Conservation (phyloP, 2,797 vertebrate species). For the Chaenodraco wilsoni region DNA sequence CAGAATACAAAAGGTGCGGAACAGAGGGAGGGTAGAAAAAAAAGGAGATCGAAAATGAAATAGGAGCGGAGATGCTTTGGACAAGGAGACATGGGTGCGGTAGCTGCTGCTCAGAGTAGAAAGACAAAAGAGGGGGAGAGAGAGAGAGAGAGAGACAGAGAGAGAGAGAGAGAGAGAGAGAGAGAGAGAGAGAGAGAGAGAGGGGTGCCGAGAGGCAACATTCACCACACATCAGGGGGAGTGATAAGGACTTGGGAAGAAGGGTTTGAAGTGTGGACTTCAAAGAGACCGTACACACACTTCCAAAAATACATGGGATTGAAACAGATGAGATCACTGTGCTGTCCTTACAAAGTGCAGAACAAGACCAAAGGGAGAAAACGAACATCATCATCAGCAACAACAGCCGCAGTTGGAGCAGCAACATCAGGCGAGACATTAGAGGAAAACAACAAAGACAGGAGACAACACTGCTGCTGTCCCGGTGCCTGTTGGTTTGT, state of each 20-base stretch:
- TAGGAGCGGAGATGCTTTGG: slow-evolving; percentile 60
- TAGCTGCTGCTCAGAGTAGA: slow-evolving; percentile 63
- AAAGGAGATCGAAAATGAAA: slow-evolving; percentile 47
- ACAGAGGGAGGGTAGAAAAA: slow-evolving; percentile 32
- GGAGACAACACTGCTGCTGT: slow-evolving; percentile 60
- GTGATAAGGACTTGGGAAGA: slow-evolving; percentile 79
- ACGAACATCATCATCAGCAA: slow-evolving; percentile 66
- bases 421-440: slow-evolving; percentile 41
- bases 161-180: too few relatives aligned
- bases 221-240: slow-evolving; percentile 79
- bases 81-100: slow-evolving; percentile 56
- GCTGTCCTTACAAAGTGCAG: slow-evolving; percentile 73
- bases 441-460: slow-evolving; percentile 66
- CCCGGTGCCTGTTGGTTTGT: slow-evolving; percentile 51
- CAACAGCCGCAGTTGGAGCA: slow-evolving; percentile 8
- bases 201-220: slow-evolving; percentile 69
- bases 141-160: slow-evolving; percentile 15
- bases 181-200: slow-evolving; percentile 25
- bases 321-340: slow-evolving; percentile 76
- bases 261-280: slow-evolving; percentile 81
- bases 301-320: slow-evolving; percentile 76
- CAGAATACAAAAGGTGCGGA: slow-evolving; percentile 46
- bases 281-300: slow-evolving; percentile 71
- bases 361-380: slow-evolving; percentile 71
- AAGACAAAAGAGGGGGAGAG: slow-evolving; percentile 70